phyloP scores from a whole-genome alignment of 2,113 vertebrate species.

The Pimephales promelas region DNA sequence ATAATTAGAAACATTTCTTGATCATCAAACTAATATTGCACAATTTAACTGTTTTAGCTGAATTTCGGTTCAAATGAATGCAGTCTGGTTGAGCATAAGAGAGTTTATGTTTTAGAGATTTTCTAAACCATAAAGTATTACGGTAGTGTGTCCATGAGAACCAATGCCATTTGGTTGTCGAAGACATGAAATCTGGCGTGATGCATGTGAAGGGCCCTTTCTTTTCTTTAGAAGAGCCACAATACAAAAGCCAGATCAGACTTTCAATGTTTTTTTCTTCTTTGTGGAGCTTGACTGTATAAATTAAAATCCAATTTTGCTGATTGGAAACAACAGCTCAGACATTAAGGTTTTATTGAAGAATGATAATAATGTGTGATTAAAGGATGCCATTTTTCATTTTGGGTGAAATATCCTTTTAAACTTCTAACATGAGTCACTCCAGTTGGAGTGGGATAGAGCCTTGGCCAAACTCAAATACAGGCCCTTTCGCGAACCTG shows the following conservation, averaged over 20 bases:
- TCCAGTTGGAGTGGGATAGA: background rate
- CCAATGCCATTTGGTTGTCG: too few relatives aligned
- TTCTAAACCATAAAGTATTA: too few relatives aligned
- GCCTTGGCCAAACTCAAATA: background rate
- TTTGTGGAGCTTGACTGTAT: background rate
- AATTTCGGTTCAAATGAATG: too few relatives aligned
- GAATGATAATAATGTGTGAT: background rate
- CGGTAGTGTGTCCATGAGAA: too few relatives aligned
- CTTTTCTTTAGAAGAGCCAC: too few relatives aligned
- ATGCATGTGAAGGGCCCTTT: too few relatives aligned
- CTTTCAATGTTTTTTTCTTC: background rate
- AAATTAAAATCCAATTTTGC: constrained; percentile 18
- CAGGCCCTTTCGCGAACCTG: background rate
- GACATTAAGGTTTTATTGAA: background rate
- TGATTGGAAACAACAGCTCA: constrained; percentile 17
- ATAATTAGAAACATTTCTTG: background rate
- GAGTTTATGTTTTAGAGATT: too few relatives aligned
- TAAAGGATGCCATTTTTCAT: background rate
- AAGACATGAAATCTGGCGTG: too few relatives aligned
- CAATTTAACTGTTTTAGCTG: too few relatives aligned
- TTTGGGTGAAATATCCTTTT: background rate
- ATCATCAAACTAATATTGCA: background rate
- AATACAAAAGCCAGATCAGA: too few relatives aligned
- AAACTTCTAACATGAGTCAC: background rate
- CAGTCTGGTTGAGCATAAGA: too few relatives aligned